phyloP scores from a whole-genome alignment of 2,888 invertebrate species.

The Cactoblastis cactorum region DNA sequence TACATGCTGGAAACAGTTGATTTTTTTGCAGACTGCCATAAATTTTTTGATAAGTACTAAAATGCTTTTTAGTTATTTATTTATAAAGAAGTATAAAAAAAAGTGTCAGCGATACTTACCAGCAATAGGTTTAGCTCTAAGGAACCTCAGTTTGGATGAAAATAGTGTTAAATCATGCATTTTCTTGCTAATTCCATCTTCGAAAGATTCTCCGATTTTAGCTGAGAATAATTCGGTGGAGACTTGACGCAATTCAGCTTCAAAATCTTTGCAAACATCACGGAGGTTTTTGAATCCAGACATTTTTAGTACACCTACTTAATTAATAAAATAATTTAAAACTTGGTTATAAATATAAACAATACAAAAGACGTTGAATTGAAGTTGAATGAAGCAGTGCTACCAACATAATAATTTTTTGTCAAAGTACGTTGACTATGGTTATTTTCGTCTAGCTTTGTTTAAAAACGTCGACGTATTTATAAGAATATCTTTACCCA shows the following conservation, averaged over 20 bases:
- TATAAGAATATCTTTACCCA: no score
- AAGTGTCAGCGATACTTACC: no score
- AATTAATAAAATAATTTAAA: background rate
- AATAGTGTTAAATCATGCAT: slow-evolving; percentile 44
- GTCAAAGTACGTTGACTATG: background rate
- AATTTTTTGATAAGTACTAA: no score
- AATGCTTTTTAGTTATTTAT: background rate
- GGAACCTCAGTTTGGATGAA: slow-evolving; percentile 53
- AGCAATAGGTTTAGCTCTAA: slow-evolving; percentile 48
- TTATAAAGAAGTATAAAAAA: no score
- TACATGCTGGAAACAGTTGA: no score
- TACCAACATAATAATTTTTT: background rate
- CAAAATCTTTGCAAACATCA: slow-evolving; percentile 49
- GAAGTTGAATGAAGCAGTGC: background rate
- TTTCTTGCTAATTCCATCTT: slow-evolving; percentile 48
- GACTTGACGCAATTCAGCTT: slow-evolving; percentile 38
- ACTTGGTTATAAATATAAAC: background rate
- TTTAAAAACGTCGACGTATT: no score
- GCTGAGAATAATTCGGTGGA: slow-evolving; percentile 42
- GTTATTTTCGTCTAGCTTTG: no score
- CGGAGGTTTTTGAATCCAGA: slow-evolving; percentile 47
- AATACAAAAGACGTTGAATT: background rate
- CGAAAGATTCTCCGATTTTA: slow-evolving; percentile 42
- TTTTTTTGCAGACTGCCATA: no score
- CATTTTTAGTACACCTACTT: no score